A percentile compares a stretch with the other conserved stretches of the same genome.
Evolutionary conservation across 1,140 invertebrate species (phyloP).

Genomic region (Drosophila arawakana): DNA sequence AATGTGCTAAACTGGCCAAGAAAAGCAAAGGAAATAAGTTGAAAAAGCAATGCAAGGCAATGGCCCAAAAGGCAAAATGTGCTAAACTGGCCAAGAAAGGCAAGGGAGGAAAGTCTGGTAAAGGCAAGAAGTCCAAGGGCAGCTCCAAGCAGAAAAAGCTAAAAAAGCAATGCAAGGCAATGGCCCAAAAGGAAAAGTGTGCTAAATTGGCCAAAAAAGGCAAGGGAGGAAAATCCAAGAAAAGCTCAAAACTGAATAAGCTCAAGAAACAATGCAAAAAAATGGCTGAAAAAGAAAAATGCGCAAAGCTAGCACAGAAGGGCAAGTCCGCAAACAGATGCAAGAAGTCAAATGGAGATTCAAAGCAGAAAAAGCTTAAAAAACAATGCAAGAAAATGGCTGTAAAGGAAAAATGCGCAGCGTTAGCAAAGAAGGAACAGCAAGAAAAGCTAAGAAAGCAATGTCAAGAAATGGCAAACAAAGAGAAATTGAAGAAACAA

Average conservation of each 20-base stretch:
- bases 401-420: not conserved
- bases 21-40: too few relatives aligned
- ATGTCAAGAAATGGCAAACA: not conserved
- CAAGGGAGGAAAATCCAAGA: not conserved
- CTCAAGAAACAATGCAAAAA: conserved; percentile 15
- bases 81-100: too few relatives aligned
- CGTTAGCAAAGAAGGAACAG: not conserved
- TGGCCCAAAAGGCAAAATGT: too few relatives aligned
- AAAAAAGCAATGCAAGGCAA: not conserved
- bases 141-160: too few relatives aligned
- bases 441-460: conserved; percentile 1
- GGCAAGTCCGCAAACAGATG: not conserved
- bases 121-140: too few relatives aligned
- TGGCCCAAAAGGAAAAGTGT: not conserved
- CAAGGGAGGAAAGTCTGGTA: too few relatives aligned
- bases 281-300: conserved; percentile 15
- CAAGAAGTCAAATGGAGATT: not conserved
- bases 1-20: too few relatives aligned
- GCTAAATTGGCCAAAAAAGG: not conserved
- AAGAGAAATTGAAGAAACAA: not conserved
- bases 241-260: not conserved
- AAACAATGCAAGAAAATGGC: conserved; percentile 9
- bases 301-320: not conserved
- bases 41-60: too few relatives aligned
- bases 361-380: not conserved